A percentile compares a stretch with the other conserved stretches of the same genome.
Evolutionary conservation across 2,113 vertebrate species (phyloP).

Genomic region (Ovis aries): DNA sequence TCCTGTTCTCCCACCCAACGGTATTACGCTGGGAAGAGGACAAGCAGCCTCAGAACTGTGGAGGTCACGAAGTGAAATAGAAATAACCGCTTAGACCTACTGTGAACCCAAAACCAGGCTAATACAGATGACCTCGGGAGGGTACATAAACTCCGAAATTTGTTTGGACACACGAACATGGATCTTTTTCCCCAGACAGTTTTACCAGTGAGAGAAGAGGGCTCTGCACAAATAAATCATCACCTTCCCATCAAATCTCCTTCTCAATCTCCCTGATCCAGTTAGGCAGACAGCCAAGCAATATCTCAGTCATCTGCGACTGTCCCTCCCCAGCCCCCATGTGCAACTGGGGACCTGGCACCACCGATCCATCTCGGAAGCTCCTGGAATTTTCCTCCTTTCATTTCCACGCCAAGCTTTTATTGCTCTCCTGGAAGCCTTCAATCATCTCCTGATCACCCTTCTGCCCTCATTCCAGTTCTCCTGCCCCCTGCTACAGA

Average conservation of each 20-base stretch:
- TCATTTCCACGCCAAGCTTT: background rate
- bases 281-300: background rate
- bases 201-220: background rate
- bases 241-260: background rate
- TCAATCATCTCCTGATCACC: rapidly evolving
- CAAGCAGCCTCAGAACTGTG: rapidly evolving
- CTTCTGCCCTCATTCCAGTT: rapidly evolving
- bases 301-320: background rate
- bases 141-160: background rate
- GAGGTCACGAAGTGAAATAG: background rate
- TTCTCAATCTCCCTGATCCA: background rate
- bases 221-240: background rate
- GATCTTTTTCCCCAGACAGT: background rate
- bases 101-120: rapidly evolving
- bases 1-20: background rate
- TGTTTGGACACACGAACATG: rapidly evolving
- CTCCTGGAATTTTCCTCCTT: background rate
- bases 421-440: background rate
- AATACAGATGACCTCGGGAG: background rate
- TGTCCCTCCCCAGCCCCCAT: background rate
- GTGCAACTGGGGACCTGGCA: background rate
- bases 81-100: background rate
- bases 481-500: background rate
- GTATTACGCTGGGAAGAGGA: background rate
- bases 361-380: background rate